Evolutionary conservation across 35 echinoderm and acorn worm genomes (phyloP).

Genomic region (Anneissia japonica): DNA sequence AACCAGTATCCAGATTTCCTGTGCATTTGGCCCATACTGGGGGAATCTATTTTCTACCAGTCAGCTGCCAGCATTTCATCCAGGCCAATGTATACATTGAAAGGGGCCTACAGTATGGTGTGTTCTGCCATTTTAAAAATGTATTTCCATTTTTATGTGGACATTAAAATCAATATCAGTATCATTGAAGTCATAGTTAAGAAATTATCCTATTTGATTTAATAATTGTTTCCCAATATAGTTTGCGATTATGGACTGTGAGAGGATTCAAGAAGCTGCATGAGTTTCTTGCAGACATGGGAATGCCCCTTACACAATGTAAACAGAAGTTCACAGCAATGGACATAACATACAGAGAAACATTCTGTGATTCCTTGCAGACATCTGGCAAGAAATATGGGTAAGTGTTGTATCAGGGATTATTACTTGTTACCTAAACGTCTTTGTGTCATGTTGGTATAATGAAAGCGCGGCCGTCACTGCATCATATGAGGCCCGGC

Average conservation of each 20-base stretch:
- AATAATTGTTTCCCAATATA: constrained; percentile 7
- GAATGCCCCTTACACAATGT: constrained; percentile 77
- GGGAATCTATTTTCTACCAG: no score
- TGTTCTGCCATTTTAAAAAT: background rate
- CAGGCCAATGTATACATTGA: no score
- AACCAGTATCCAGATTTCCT: no score
- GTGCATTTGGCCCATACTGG: no score
- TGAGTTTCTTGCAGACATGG: constrained; percentile 99
- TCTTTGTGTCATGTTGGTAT: background rate
- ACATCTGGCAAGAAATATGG: constrained; percentile 94
- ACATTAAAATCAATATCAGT: background rate
- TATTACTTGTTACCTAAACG: no score
- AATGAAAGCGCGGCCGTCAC: no score
- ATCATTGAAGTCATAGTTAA: background rate
- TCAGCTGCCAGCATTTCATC: no score
- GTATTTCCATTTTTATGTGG: background rate
- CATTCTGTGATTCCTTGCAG: constrained; percentile 65
- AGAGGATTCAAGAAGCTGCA: constrained; percentile 86
- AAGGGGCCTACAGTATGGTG: no score
- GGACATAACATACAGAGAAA: constrained; percentile 81
- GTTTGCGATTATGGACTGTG: constrained; percentile 84
- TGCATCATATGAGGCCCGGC: no score
- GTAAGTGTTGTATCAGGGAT: constrained; percentile 36
- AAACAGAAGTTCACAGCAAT: constrained; percentile 96
- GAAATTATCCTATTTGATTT: background rate